These are phyloP conservation scores for Eurytoma adleriae DNA, from an alignment of 2,888 invertebrate genomes.

Conservation along the genomic window DNA sequence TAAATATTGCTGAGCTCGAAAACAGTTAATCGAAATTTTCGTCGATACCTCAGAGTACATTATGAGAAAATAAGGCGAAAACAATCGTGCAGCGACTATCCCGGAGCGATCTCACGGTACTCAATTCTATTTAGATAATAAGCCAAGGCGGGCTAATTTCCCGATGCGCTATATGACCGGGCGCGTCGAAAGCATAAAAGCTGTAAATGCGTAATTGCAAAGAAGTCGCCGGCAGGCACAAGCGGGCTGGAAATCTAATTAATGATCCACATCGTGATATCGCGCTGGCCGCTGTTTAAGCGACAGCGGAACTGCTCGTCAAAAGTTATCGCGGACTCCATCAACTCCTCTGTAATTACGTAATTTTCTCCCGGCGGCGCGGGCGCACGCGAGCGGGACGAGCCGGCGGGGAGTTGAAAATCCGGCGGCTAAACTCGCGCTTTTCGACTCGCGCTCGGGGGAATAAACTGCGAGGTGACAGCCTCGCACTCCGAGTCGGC, in stretches of 20 bases:
- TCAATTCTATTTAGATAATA: not conserved
- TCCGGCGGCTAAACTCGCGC: constrained; percentile 4
- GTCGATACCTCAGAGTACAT: too few relatives aligned
- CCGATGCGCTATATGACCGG: not conserved
- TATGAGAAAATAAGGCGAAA: not conserved
- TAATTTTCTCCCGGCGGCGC: constrained; percentile 40
- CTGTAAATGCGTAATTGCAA: constrained; percentile 1
- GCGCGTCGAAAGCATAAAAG: not conserved
- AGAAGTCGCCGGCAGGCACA: not conserved
- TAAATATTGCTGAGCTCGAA: too few relatives aligned
- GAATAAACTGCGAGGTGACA: constrained; percentile 36
- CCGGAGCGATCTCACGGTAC: too few relatives aligned
- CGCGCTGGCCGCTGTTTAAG: constrained; percentile 23
- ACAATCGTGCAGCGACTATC: too few relatives aligned
- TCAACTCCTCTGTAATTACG: constrained; percentile 50
- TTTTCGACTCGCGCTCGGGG: constrained; percentile 5
- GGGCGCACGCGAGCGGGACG: not conserved
- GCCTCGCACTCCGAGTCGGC: constrained; percentile 37
- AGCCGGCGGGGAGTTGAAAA: constrained; percentile 18
- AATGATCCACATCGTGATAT: constrained; percentile 40
- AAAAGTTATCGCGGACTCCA: constrained; percentile 39
- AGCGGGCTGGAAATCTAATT: constrained; percentile 37
- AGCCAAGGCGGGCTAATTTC: constrained; percentile 4
- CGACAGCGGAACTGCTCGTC: constrained; percentile 47
- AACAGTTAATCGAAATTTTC: too few relatives aligned